Base-by-base conservation (phyloP, 2,797 vertebrate genomes). In the Gymnopithys bicolor region DNA sequence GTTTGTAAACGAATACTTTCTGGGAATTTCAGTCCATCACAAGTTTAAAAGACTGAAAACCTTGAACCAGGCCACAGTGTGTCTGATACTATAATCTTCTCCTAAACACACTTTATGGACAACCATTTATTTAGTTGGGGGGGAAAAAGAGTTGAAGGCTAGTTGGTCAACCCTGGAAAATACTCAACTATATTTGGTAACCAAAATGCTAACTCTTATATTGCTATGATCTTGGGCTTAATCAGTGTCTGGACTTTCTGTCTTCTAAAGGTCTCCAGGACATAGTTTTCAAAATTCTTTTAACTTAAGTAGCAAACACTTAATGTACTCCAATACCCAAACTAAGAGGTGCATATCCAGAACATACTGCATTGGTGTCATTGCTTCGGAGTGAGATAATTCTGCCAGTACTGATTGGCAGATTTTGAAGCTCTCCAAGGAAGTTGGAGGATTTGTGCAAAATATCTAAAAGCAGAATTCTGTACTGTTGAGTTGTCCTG, bases 11-110 rank as follows among this genome's bases (percentile, higher is more conserved):
- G n/a, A 79, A 62, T 23, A 35, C 9, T 92, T 83, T 83, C 63
- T 77, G 49, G n/a, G 8, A 89, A 32, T 93, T 70, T 60, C 22
- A 93, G 60, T 88, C 43, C 39, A 78, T 79, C 39, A 77, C 19
- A 88, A 35, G 46, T 93, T 95, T 92, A 92, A 93, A 94, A 94
- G 67, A 90, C 66, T 83, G 82, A 94, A 93, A 86, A 84, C 16
- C 27, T 86, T 84, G 28, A 69, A 90, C 49, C 28, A 79, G 43
- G 85, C 87, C 85, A 82, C 46, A 91, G 21, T 64, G 17, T 78
- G 25, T 84, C 81, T 93, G 59, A 86, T 86, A 92, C 19, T 41
- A 77, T 76, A 75, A 87, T 17, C 70, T 59, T 67, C 11, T 96
- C 94, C 85, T 93, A 91, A 95, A 93, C 93, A 69, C 24, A 75